A percentile compares a stretch with the other conserved stretches of the same genome.
These are phyloP conservation scores for Zeus faber DNA, from an alignment of 2,113 vertebrate genomes.

Conservation along the genomic window DNA sequence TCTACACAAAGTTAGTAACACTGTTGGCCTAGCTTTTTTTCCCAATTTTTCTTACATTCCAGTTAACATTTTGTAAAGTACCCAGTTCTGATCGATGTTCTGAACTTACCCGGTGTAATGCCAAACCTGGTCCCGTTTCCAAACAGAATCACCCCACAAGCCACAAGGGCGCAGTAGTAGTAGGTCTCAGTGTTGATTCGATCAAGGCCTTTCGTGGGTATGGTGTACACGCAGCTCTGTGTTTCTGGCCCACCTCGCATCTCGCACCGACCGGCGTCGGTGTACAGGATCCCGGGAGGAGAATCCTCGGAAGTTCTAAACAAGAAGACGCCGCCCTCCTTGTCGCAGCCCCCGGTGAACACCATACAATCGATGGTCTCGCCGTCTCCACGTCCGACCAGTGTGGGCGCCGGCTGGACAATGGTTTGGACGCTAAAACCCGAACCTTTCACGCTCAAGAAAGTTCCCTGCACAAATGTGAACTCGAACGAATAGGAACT, in stretches of 20 bases:
- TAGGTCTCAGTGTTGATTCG: too few species aligned
- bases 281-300: slow-evolving; percentile 24
- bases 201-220: slow-evolving; percentile 16
- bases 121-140: too few species aligned
- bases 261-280: slow-evolving; percentile 12
- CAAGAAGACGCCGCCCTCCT: slow-evolving; percentile 18
- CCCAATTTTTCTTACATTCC: too few species aligned
- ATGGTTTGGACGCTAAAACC: not conserved
- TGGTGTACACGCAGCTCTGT: slow-evolving; percentile 18
- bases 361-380: slow-evolving; percentile 22
- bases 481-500: slow-evolving; percentile 14
- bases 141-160: too few species aligned
- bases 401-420: slow-evolving; percentile 2
- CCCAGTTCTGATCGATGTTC: too few species aligned
- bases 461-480: slow-evolving; percentile 24
- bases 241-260: slow-evolving; percentile 9
- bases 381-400: not conserved
- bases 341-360: slow-evolving; percentile 5
- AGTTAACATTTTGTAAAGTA: too few species aligned
- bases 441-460: slow-evolving; percentile 28
- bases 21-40: too few species aligned
- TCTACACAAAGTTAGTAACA: too few species aligned
- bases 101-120: too few species aligned
- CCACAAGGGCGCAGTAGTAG: too few species aligned
- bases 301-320: slow-evolving; percentile 25